These are phyloP conservation scores for Penaeus japonicus DNA, from an alignment of 1,140 invertebrate species.

Conservation along the genomic window DNA sequence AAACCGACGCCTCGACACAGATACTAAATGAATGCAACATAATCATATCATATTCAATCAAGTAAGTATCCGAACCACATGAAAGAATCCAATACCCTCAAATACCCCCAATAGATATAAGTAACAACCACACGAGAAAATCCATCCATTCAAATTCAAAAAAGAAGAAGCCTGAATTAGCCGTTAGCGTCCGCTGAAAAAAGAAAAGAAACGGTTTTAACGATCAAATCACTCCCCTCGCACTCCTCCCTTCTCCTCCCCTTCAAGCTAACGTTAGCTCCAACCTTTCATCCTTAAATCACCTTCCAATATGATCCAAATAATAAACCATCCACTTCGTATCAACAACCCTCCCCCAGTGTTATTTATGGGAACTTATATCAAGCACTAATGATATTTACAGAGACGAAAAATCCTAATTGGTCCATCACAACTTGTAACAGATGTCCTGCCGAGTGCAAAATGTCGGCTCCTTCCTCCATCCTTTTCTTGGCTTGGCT, in stretches of 20 bases:
- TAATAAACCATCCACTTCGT: slow-evolving; percentile 35
- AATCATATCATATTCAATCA: too few relatives aligned
- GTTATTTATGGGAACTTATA: slow-evolving; percentile 54
- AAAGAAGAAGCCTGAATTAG: too few relatives aligned
- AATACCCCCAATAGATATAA: too few relatives aligned
- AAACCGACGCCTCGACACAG: too few relatives aligned
- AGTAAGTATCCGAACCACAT: too few relatives aligned
- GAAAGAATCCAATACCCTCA: too few relatives aligned
- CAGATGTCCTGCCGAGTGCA: slow-evolving; percentile 35
- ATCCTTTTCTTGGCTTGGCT: slow-evolving; percentile 39
- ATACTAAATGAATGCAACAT: too few relatives aligned
- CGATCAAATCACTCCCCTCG: background rate
- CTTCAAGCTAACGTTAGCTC: background rate
- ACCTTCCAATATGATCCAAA: background rate
- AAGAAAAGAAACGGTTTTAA: too few relatives aligned
- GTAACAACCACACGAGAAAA: too few relatives aligned
- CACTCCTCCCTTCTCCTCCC: background rate
- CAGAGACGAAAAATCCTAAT: slow-evolving; percentile 44
- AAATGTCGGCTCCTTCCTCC: slow-evolving; percentile 25
- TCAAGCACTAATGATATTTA: slow-evolving; percentile 56
- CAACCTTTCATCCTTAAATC: background rate
- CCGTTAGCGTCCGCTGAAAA: too few relatives aligned
- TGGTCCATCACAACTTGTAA: slow-evolving; percentile 49
- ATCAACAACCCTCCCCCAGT: slow-evolving; percentile 13
- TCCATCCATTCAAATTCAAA: too few relatives aligned